Base-by-base conservation (phyloP, 2,113 vertebrate species). In the Falco punctatus region DNA sequence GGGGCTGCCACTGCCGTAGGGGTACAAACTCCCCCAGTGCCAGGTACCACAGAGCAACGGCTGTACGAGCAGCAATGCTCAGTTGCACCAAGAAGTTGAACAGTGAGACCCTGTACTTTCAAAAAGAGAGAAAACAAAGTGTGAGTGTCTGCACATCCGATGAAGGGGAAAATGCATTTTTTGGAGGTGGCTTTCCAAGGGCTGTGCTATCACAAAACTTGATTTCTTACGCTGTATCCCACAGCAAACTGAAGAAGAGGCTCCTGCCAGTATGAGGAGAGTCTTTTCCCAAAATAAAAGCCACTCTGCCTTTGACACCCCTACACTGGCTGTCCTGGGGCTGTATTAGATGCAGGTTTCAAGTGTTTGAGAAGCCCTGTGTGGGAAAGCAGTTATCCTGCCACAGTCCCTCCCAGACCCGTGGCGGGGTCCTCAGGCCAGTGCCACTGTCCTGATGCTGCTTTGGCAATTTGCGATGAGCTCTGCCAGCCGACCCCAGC, bases 21-120 rank as follows among this genome's bases (percentile, higher is more conserved):
- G 2, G 1, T 51, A 55, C 35, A 32, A 24, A 85, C 10, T 42
- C 32, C 28, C 22, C 19, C 6, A 0, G 5, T 38, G 35, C 20
- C 35, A 44, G 59, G 13, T 17, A 17, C 15, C 4, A 3, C 17
- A 27, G 59, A 52, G 59, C 52, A 74, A 61, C 20, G 0, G 0
- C 55, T 54, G 15, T 35, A 33, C 52, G 22, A 54, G 22, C 23
- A 51, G 14, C 0, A 0, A 14, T 17, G 54, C 20, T 52, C 23
- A 10, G 51, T 40, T 28, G 32, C 28, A 24, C 7, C 4, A 7
- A 84, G 85, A 48, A 74, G 57, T 27, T 54, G 16, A 77, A 27
- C 12, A 20, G 22, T 32, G 33, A 83, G 8, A 61, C 16, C 3
- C 70, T 28, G 15, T 24, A 5, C 58, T 74, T 94, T 62, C 46